Evolutionary conservation across 2,888 invertebrate genomes (phyloP), one percentile per base, ranked within the genome.

Genomic region (Drosophila conformis): DNA sequence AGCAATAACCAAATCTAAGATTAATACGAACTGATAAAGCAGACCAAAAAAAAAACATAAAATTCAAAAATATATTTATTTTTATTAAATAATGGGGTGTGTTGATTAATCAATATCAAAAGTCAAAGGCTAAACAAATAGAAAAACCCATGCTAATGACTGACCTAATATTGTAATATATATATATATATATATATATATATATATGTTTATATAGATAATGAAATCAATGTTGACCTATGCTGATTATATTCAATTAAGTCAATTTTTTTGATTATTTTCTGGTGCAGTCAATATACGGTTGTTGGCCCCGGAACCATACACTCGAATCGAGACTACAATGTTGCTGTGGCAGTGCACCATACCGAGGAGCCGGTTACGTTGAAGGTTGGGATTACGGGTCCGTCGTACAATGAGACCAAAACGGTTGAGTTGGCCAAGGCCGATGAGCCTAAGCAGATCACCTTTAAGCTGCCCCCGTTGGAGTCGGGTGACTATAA

Each of bases 261-360:
- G 31, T 69, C 18, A 21, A 52, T n/a, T 35, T 31, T 40, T 57
- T 29, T 25, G 65, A 2, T 15, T 46, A 51, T 18, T 56, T 29
- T 36, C 69, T 57, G 8, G 2, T n/a, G 4, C 58, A 87, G 87
- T 4, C 18, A 91, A 72, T 97, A 98, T 93, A 96, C 97, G 75
- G 95, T 98, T 80, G 94, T 98, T 88, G 97, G 96, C 6, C 96
- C 98, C 4, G 95, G 95, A 86, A 94, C 96, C 25, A 94, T 98
- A 52, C 95, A 98, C 75, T 97, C 98, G 21, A 96, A 96, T 93
- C 95, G 96, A 63, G 96, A 96, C 80, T 98, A 97, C 93, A 96
- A 96, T 90, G 96, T 96, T 58, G 96, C 97, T 7, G 95, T 98
- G 46, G 95, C 95, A 52, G 94, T 94, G 31, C 94, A 94, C 78